Evolutionary conservation across 1,140 invertebrate genomes (phyloP).

Genomic region (Drosophila miranda): DNA sequence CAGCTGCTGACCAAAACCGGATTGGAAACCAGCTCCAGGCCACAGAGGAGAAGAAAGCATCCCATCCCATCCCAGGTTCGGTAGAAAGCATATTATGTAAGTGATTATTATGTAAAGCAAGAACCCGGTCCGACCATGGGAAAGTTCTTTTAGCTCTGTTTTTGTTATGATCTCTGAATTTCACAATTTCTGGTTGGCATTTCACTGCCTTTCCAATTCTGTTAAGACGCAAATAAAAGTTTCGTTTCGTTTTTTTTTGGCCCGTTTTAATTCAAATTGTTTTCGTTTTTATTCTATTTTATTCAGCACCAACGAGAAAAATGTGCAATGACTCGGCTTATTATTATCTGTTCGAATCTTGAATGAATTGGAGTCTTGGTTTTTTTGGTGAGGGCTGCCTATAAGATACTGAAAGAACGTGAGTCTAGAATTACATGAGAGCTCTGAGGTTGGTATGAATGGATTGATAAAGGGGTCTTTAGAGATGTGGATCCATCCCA

Average conservation of each 20-base stretch:
- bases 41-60: conserved; percentile 63
- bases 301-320: too few relatives aligned
- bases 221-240: conserved; percentile 50
- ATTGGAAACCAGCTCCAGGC: conserved; percentile 53
- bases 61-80: conserved; percentile 20
- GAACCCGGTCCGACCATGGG: conserved; percentile 23
- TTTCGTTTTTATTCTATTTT: neutral
- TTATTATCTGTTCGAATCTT: too few relatives aligned
- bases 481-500: too few relatives aligned
- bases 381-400: too few relatives aligned
- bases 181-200: conserved; percentile 40
- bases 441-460: too few relatives aligned
- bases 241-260: conserved; percentile 36
- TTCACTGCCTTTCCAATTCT: conserved; percentile 29
- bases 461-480: too few relatives aligned
- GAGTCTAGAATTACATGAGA: too few relatives aligned
- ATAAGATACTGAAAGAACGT: too few relatives aligned
- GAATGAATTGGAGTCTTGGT: too few relatives aligned
- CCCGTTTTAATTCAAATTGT: neutral
- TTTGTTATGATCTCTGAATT: conserved; percentile 48
- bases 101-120: conserved; percentile 48
- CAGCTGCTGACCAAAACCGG: conserved; percentile 57
- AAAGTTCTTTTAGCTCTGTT: conserved; percentile 40
- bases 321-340: too few relatives aligned
- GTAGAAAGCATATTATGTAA: conserved; percentile 61